A percentile compares a stretch with the other conserved stretches of the same genome.
phyloP scores from a whole-genome alignment of 2,888 invertebrate species.

The Adelphocoris suturalis region DNA sequence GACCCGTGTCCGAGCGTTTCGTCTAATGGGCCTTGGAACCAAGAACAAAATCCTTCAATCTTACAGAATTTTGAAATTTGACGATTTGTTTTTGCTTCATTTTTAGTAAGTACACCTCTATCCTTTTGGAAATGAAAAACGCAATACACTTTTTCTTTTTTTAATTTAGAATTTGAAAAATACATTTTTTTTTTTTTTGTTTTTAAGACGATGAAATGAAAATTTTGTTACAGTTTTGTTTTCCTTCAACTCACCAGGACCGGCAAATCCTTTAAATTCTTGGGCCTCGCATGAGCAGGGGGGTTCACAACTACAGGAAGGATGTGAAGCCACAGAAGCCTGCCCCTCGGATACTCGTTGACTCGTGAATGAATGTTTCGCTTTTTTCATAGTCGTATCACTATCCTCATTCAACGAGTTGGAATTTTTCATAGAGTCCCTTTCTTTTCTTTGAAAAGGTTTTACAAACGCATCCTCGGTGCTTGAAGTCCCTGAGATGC shows the following conservation, averaged over 20 bases:
- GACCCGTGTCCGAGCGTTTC: too few species aligned
- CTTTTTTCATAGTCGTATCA: neutral
- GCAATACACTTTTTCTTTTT: too few species aligned
- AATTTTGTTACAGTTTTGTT: too few species aligned
- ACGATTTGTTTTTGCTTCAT: too few species aligned
- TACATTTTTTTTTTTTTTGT: too few species aligned
- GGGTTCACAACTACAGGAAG: conserved; percentile 38
- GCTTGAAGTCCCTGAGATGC: neutral
- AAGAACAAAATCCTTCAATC: too few species aligned
- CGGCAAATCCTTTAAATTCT: conserved; percentile 61
- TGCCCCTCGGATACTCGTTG: neutral
- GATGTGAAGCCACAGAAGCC: neutral
- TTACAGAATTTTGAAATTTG: too few species aligned
- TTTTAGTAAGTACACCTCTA: too few species aligned
- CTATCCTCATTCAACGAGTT: neutral
- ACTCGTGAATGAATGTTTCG: neutral
- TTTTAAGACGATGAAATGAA: too few species aligned
- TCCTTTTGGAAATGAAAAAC: too few species aligned
- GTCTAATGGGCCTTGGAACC: too few species aligned
- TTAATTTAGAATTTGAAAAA: too few species aligned
- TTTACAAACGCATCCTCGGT: neutral
- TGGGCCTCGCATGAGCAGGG: conserved; percentile 49
- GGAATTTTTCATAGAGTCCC: neutral
- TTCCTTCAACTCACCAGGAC: conserved; percentile 51
- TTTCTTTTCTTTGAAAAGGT: neutral